phyloP scores from a whole-genome alignment of 2,113 vertebrate genomes.

The Capreolus pygargus region DNA sequence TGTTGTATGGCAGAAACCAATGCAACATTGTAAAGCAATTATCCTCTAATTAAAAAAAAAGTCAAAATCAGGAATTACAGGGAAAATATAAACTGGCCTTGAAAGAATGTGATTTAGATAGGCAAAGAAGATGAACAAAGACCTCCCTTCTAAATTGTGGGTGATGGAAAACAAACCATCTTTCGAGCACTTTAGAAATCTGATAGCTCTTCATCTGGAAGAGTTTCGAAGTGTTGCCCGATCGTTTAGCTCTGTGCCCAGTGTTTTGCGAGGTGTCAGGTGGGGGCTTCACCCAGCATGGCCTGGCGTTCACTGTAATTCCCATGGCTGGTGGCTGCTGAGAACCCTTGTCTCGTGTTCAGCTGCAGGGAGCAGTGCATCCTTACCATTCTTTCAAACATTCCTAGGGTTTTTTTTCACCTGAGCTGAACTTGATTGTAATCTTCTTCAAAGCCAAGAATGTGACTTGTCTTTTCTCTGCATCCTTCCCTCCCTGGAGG shows the following conservation, averaged over 20 bases:
- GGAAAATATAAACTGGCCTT: neutral
- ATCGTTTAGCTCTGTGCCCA: neutral
- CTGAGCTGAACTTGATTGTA: conserved; percentile 35
- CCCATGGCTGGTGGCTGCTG: neutral
- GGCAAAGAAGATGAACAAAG: neutral
- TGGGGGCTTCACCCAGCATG: neutral
- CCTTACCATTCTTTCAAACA: conserved; percentile 8
- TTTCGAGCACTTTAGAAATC: neutral
- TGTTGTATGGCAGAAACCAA: neutral
- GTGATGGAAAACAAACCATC: neutral
- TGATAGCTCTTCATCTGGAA: neutral
- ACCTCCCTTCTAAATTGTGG: neutral
- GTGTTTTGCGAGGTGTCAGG: neutral
- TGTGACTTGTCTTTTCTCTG: neutral
- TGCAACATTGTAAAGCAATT: neutral
- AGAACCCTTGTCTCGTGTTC: neutral
- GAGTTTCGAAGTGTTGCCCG: neutral
- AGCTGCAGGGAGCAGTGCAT: neutral
- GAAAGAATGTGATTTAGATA: neutral
- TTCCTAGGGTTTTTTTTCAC: conserved; percentile 49
- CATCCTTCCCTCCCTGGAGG: neutral
- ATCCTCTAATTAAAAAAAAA: neutral
- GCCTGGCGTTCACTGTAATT: neutral
- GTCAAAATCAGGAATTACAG: neutral
- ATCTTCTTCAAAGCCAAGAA: conserved; percentile 24